These are phyloP conservation scores for Poeciliopsis retropinna DNA, from an alignment of 2,113 vertebrate genomes.

Conservation along the genomic window DNA sequence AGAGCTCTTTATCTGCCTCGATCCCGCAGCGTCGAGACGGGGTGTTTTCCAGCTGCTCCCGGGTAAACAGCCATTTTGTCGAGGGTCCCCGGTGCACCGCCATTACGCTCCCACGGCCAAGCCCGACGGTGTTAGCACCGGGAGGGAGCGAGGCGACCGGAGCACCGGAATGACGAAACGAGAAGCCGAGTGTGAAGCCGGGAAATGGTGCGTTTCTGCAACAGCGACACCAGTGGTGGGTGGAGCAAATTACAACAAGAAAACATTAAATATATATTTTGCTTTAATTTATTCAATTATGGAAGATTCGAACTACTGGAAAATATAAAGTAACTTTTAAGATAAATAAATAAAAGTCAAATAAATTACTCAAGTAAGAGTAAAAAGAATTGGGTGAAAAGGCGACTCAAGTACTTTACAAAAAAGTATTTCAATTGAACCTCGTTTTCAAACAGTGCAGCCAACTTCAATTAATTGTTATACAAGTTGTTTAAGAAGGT, in stretches of 20 bases:
- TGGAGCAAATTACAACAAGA: not conserved
- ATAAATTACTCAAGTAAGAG: no score
- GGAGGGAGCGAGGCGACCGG: conserved; percentile 51
- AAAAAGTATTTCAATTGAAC: no score
- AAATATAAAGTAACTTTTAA: no score
- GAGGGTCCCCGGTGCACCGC: conserved; percentile 86
- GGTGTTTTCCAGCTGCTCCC: conserved; percentile 93
- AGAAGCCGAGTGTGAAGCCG: not conserved
- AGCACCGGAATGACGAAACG: conserved; percentile 53
- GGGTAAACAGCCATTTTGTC: conserved; percentile 95
- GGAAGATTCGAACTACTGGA: no score
- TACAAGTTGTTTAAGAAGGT: no score
- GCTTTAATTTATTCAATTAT: no score
- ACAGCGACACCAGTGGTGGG: conserved; percentile 38
- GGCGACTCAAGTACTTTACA: no score
- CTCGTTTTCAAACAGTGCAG: no score
- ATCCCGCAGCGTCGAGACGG: conserved; percentile 93
- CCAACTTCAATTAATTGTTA: no score
- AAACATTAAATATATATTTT: not conserved
- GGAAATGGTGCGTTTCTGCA: not conserved
- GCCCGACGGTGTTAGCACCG: conserved; percentile 62
- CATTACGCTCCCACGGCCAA: conserved; percentile 77
- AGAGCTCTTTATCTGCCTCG: conserved; percentile 94
- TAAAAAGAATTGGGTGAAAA: no score
- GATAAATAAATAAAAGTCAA: no score